Evolutionary conservation across 35 echinoderm and acorn worm genomes (phyloP).

Genomic region (Holothuria glaberrima): DNA sequence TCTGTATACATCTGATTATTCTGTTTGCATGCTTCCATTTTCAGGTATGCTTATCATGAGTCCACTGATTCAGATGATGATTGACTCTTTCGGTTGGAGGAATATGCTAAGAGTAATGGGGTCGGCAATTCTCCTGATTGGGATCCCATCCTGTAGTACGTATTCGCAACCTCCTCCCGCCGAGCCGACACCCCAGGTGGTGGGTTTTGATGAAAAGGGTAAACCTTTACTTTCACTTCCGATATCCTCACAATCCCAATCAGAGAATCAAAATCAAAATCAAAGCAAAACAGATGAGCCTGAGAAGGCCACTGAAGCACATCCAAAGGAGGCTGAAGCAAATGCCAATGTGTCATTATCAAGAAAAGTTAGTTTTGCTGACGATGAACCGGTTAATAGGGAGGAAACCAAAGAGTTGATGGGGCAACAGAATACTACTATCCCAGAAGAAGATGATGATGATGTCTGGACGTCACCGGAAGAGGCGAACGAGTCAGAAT

Average conservation of each 20-base stretch:
- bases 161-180: slow-evolving; percentile 64
- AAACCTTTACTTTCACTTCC: slow-evolving; percentile 22
- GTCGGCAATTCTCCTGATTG: slow-evolving; percentile 62
- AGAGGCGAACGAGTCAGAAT: not conserved
- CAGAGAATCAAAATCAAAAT: slow-evolving; percentile 23
- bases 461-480: slow-evolving; percentile 29
- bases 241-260: not conserved
- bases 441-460: slow-evolving; percentile 38
- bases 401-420: not conserved
- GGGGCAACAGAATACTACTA: not conserved
- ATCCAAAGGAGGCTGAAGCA: slow-evolving; percentile 59
- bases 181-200: not conserved
- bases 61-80: slow-evolving; percentile 65
- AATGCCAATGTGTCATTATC: not conserved
- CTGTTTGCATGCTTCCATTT: not conserved
- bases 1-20: not conserved
- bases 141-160: slow-evolving; percentile 60
- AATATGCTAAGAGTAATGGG: slow-evolving; percentile 84
- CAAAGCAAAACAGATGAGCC: slow-evolving; percentile 18
- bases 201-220: slow-evolving; percentile 45
- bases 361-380: slow-evolving; percentile 50
- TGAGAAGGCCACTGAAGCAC: slow-evolving; percentile 27
- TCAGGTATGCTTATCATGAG: slow-evolving; percentile 80
- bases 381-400: not conserved
- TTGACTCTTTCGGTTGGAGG: slow-evolving; percentile 65